Evolutionary conservation across 2,888 invertebrate species (phyloP), one percentile per base, ranked within the genome.

Genomic region (Eupithecia exiguata): DNA sequence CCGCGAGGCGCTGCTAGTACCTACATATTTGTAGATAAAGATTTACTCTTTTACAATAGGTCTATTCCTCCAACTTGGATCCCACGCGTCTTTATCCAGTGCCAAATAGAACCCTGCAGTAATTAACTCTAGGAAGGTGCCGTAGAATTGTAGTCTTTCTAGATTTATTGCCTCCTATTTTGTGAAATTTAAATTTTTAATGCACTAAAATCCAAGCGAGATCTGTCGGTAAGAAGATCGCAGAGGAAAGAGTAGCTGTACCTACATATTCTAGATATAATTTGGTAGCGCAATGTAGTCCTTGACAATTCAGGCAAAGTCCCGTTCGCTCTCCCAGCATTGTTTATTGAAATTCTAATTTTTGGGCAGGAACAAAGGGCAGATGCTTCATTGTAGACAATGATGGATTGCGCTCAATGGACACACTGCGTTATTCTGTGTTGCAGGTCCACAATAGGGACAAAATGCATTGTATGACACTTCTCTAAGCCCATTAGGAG

Each of bases 301-400:
- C 73, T 75, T 82, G 80, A 83, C 80, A 79, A 79, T 49, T 53
- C 40, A 69, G 70, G 40, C 77, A 40, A 58, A 80, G 84, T 85
- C 83, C 86, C 87, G 83, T 87, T 85, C 77, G 74, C 78, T 83
- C 80, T 84, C 80, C 81, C 83, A 82, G 84, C 79, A 85, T 86
- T 85, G 88, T 89, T 87, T 86, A 90, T 89, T 89, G 87, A 88
- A 85, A 93, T 93, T 92, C 88, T 88, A 93, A 93, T 92, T 92
- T 91, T 87, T 92, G 86, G 88, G 84, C 91, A 92, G 89, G 91
- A 92, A 93, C 92, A 92, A 92, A 85, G 83, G 84, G 86, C 90
- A 89, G 89, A 88, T 91, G 89, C 85, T 82, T 83, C 71, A 77
- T 82, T 84, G 84, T 82, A 89, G 93, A 94, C 93, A 92, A 90